A percentile compares a stretch with the other conserved stretches of the same genome.
These are phyloP conservation scores for Leuctra nigra DNA, from an alignment of 2,888 invertebrate genomes.

Conservation along the genomic window DNA sequence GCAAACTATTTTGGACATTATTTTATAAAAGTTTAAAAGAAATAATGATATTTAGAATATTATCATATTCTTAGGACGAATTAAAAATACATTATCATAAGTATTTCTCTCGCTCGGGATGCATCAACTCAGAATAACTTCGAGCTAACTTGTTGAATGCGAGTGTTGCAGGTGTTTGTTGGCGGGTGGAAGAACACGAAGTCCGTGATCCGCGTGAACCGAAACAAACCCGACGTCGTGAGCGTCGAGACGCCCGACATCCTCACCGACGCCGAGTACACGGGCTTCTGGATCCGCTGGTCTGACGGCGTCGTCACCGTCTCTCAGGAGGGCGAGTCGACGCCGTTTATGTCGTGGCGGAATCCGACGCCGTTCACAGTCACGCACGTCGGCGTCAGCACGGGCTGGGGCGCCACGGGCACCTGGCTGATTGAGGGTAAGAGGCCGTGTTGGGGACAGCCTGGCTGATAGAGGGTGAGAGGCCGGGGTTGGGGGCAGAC, in stretches of 20 bases:
- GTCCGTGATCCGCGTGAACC: slow-evolving; percentile 56
- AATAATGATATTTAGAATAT: no score
- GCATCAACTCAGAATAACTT: no score
- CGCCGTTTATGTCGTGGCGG: slow-evolving; percentile 31
- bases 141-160: no score
- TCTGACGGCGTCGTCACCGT: slow-evolving; percentile 20
- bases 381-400: slow-evolving; percentile 34
- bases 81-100: no score
- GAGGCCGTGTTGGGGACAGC: no score
- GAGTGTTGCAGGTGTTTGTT: slow-evolving; percentile 49
- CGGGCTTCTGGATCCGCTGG: slow-evolving; percentile 24
- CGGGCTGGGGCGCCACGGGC: slow-evolving; percentile 34
- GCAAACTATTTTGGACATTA: no score
- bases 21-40: no score
- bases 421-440: slow-evolving; percentile 29
- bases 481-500: no score
- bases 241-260: slow-evolving; percentile 31
- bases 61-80: no score
- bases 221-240: slow-evolving; percentile 42
- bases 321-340: slow-evolving; percentile 30
- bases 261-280: slow-evolving; percentile 21
- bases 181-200: slow-evolving; percentile 61
- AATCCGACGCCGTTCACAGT: slow-evolving; percentile 33
- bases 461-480: no score
- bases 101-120: no score